phyloP scores from a whole-genome alignment of 2,797 vertebrate species.

The Atherinosoma microstoma region DNA sequence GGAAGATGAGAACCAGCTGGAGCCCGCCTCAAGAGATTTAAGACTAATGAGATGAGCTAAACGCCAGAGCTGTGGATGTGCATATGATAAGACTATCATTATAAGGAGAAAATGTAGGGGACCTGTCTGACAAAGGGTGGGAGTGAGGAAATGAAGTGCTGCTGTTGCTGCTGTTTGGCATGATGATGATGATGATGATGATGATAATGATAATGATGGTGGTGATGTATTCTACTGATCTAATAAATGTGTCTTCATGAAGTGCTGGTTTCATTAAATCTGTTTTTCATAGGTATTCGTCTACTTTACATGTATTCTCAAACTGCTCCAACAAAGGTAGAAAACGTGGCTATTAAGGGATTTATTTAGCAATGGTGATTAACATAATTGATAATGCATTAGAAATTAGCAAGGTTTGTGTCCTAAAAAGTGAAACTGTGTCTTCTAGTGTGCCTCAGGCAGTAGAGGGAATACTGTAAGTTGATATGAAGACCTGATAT shows the following conservation, averaged over 20 bases:
- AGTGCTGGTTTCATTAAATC: slow-evolving; percentile 60
- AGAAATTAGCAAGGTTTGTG: slow-evolving; percentile 11
- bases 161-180: slow-evolving; percentile 73
- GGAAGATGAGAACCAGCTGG: slow-evolving; percentile 45
- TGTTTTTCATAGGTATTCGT: slow-evolving; percentile 38
- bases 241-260: slow-evolving; percentile 90
- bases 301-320: slow-evolving; percentile 2
- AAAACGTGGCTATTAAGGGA: neutral
- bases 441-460: slow-evolving; percentile 27
- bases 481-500: slow-evolving; percentile 41
- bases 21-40: slow-evolving; percentile 26
- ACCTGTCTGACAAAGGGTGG: slow-evolving; percentile 39
- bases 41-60: slow-evolving; percentile 41
- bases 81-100: slow-evolving; percentile 49
- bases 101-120: slow-evolving; percentile 39
- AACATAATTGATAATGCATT: slow-evolving; percentile 8
- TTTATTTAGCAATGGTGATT: slow-evolving; percentile 11
- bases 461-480: slow-evolving; percentile 39
- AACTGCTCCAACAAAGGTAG: neutral
- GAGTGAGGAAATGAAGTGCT: slow-evolving; percentile 68
- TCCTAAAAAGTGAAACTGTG: slow-evolving; percentile 23
- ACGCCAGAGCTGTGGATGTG: slow-evolving; percentile 32
- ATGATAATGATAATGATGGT: slow-evolving; percentile 60
- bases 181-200: slow-evolving; percentile 62
- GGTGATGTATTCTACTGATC: slow-evolving; percentile 88